These are phyloP conservation scores for Chrysaora quinquecirrha DNA, from an alignment of 30 jellyfish, hydroid and myxozoan species.

Conservation along the genomic window DNA sequence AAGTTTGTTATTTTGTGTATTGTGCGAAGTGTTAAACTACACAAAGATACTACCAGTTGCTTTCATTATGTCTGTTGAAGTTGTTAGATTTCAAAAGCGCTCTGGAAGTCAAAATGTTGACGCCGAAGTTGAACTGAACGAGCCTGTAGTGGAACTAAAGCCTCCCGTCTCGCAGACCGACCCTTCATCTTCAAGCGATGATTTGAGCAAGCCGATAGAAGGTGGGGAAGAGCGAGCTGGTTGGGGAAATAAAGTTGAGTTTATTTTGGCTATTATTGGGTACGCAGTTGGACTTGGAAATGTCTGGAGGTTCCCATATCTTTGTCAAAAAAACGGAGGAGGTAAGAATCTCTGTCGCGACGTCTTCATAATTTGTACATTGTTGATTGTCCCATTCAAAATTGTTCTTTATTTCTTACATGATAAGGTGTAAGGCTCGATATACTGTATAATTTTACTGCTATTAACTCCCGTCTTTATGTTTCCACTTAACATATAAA, in stretches of 20 bases:
- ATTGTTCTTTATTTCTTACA: too few species aligned
- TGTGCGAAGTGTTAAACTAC: too few species aligned
- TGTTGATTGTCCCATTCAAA: too few species aligned
- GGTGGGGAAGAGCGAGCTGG: slow-evolving; percentile 71
- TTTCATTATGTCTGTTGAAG: slow-evolving; percentile 62
- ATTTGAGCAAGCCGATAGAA: slow-evolving; percentile 52
- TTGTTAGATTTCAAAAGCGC: slow-evolving; percentile 49
- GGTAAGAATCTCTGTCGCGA: too few species aligned
- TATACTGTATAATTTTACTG: too few species aligned
- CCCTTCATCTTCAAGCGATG: slow-evolving; percentile 62
- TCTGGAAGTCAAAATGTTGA: slow-evolving; percentile 12
- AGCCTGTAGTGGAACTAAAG: slow-evolving; percentile 49
- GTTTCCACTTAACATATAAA: too few species aligned
- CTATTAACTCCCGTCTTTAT: too few species aligned
- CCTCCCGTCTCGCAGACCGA: slow-evolving; percentile 45
- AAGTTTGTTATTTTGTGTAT: too few species aligned
- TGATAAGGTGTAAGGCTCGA: too few species aligned
- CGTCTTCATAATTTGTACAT: too few species aligned
- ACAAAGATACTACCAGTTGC: too few species aligned
- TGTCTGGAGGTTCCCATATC: slow-evolving; percentile 95
- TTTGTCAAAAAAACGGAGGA: slow-evolving; percentile 94
- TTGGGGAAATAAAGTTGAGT: slow-evolving; percentile 95
- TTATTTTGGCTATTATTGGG: slow-evolving; percentile 87
- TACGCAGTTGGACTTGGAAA: slow-evolving; percentile 98
- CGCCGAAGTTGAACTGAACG: slow-evolving; percentile 53